Base-by-base conservation (phyloP, 1,140 invertebrate genomes). In the Drosophila leontia region DNA sequence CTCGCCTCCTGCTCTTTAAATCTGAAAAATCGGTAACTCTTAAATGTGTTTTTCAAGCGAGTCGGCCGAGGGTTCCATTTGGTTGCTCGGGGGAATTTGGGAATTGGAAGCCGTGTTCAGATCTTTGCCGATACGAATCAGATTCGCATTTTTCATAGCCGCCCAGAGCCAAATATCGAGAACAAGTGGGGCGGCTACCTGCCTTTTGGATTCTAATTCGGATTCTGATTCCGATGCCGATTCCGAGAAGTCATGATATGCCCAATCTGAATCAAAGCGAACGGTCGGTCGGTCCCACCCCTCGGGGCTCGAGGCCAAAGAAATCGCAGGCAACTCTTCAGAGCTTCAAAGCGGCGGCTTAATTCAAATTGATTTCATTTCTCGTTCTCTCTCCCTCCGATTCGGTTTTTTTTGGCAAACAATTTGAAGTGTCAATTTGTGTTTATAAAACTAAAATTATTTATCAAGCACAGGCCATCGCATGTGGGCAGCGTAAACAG, bases 391-490 rank as follows among this genome's bases (percentile, higher is more conserved):
- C 35, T 56, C 35, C 69, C 50, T 17, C 53, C 13, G 23, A 34
- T 47, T 53, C 6, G 17, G 17, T 53, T 56, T 56, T 63, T 80
- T 80, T 87, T 87, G 80, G 80, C 85, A 88, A 87, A 85, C 78
- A 80, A 80, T 90, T 90, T 82, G 59, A 90, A 90, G 86, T 90
- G 85, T 90, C 85, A 91, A 82, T 90, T 90, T 91, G 82, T 91
- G 86, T 91, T 90, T 90, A 90, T 81, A 85, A 90, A 85, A 88
- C 78, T 90, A 78, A 90, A 81, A 77, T 82, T 82, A 86, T 90
- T 91, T 91, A 90, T 91, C 86, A 82, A 76, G 60, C 76, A 63
- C 65, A 63, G 80, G 76, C 60, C 67, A 88, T 78, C 75, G 81
- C 78, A 72, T 75, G 85, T 90, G 75, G 85, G 85, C 75, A 90